These are phyloP conservation scores for Pelvicachromis taeniatus DNA, from an alignment of 2,113 vertebrate genomes.

Conservation along the genomic window DNA sequence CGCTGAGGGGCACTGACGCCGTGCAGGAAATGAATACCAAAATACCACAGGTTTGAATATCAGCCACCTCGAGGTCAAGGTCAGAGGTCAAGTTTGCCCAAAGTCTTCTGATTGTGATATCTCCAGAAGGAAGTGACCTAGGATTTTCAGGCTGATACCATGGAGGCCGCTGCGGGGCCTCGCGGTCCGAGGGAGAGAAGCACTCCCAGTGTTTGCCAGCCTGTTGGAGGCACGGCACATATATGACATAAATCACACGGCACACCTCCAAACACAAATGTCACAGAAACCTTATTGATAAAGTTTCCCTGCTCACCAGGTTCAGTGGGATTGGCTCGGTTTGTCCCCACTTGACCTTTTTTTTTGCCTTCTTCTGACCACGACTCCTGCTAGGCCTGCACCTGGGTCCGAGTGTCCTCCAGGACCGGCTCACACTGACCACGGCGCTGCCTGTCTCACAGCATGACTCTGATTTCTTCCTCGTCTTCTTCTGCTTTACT, in stretches of 20 bases:
- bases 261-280: neutral
- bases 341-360: too few relatives aligned
- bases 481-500: neutral
- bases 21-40: too few relatives aligned
- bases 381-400: neutral
- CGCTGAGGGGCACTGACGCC: too few relatives aligned
- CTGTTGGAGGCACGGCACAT: neutral
- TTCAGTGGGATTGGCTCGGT: neutral
- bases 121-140: neutral
- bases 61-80: neutral
- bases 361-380: accelerated
- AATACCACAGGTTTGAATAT: neutral
- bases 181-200: neutral
- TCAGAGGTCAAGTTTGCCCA: neutral
- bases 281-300: neutral
- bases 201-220: neutral
- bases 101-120: neutral
- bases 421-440: neutral
- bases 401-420: neutral
- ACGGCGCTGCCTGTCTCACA: neutral
- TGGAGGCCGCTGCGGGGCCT: neutral
- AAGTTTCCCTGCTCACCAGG: neutral
- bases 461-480: neutral
- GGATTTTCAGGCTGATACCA: neutral
- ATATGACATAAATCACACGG: neutral